Base-by-base conservation (phyloP, 2,888 invertebrate species). In the Venusia cambrica region DNA sequence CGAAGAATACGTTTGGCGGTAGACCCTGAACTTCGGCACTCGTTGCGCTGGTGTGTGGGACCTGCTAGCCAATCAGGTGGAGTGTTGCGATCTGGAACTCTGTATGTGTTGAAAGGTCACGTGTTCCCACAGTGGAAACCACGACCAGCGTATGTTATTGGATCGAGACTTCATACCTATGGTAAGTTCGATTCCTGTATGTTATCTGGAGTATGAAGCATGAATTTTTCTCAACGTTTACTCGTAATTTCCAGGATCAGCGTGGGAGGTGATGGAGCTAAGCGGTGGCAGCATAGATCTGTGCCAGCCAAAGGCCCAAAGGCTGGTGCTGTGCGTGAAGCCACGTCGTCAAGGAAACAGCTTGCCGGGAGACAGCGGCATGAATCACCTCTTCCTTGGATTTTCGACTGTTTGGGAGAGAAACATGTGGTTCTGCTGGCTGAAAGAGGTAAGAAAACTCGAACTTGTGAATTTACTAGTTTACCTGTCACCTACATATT, bases 61-160 rank as follows among this genome's bases (percentile, higher is more conserved):
- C 91, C 91, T 8, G 79, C 88, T 9, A 77, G 78, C 0, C 77
- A 84, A 1, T 74, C 81, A 4, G 71, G 85, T 18, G 89, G 79
- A 16, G 71, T 81, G 2, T 47, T 73, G 6, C 66, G 67, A 14
- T 87, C 90, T 30, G 84, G 89, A 11, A 89, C 89, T 33, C 68
- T 90, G 22, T 78, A 90, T 48, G 87, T 92, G 22, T 70, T 92
- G 27, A 92, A 92, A 66, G 92, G 92, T 22, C 87, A 92, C 48
- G 92, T 92, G 25, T 90, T 91, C 51, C 92, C 92, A 17, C 91
- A 92, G 62, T 92, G 92, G 92, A 90, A 90, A 62, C 83, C 89
- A 30, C 80, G 91, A 46, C 83, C 88, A 13, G 81, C 91, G 15
- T 88, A 90, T 48, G 75, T 92, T 36, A 80, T 90, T 56, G 91